phyloP scores from a whole-genome alignment of 2,113 vertebrate species.

The Phodopus roborovskii region DNA sequence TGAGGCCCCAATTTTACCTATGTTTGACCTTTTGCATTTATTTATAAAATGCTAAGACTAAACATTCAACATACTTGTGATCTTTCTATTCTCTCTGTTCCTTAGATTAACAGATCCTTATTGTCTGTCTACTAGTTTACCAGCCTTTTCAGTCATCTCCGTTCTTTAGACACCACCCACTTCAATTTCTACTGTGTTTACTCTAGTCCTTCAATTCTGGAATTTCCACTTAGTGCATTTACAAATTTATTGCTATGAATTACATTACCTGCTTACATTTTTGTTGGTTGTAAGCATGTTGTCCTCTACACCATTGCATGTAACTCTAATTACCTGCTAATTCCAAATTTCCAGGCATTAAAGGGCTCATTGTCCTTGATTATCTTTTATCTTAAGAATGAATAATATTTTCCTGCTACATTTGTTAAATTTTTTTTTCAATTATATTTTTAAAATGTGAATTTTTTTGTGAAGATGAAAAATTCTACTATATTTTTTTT shows the following conservation, averaged over 20 bases:
- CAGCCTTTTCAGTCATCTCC: not conserved
- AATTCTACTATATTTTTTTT: constrained; percentile 4
- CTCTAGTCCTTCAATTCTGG: not conserved
- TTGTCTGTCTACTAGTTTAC: not conserved
- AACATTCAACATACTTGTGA: not conserved
- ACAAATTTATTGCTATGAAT: not conserved
- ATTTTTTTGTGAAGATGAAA: not conserved
- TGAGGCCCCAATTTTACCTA: not conserved
- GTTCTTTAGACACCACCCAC: not conserved
- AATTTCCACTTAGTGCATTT: not conserved
- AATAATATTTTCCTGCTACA: not conserved
- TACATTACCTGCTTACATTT: not conserved
- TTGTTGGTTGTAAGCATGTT: not conserved
- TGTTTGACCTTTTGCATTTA: constrained; percentile 41
- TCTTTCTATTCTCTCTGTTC: constrained; percentile 25
- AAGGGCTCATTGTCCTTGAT: not conserved
- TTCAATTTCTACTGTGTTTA: constrained; percentile 32
- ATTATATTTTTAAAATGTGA: constrained; percentile 11
- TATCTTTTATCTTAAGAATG: constrained; percentile 21
- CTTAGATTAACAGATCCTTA: not conserved
- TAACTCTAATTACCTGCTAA: not conserved
- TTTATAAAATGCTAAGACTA: not conserved
- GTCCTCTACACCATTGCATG: not conserved
- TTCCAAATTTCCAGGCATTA: not conserved
- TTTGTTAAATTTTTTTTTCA: constrained; percentile 3